Percentiles rank a stretch among this genome's conserved stretches.
Conservation (phyloP, 2,113 vertebrate genomes). For the Macroglossus sobrinus region DNA sequence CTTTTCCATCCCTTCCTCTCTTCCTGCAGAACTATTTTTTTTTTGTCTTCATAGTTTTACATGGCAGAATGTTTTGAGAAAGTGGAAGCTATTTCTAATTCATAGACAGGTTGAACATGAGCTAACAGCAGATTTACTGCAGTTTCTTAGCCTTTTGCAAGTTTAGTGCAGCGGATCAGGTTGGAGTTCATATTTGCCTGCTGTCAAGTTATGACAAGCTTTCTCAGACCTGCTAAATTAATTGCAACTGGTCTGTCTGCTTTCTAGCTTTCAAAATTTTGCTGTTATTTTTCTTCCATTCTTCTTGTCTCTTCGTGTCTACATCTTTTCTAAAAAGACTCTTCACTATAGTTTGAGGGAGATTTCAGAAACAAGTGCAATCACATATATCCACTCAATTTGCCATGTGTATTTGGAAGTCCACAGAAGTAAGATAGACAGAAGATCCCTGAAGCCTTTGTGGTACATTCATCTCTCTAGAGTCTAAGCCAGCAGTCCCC, state of each 20-base stretch:
- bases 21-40: not conserved
- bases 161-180: not conserved
- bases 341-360: not conserved
- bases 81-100: not conserved
- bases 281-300: not conserved
- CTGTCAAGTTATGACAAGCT: not conserved
- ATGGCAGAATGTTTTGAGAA: not conserved
- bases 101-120: not conserved
- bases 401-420: not conserved
- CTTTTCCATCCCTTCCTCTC: not conserved
- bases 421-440: not conserved
- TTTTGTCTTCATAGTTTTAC: not conserved
- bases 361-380: not conserved
- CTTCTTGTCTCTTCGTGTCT: not conserved
- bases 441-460: not conserved
- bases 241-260: not conserved
- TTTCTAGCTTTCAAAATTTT: not conserved
- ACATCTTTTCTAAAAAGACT: not conserved
- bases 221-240: not conserved
- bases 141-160: not conserved
- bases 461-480: not conserved
- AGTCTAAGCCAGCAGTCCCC: not conserved
- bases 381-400: not conserved
- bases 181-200: not conserved
- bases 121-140: not conserved